Evolutionary conservation across 2,113 vertebrate genomes (phyloP).

Genomic region (Pachycephala philippinensis): DNA sequence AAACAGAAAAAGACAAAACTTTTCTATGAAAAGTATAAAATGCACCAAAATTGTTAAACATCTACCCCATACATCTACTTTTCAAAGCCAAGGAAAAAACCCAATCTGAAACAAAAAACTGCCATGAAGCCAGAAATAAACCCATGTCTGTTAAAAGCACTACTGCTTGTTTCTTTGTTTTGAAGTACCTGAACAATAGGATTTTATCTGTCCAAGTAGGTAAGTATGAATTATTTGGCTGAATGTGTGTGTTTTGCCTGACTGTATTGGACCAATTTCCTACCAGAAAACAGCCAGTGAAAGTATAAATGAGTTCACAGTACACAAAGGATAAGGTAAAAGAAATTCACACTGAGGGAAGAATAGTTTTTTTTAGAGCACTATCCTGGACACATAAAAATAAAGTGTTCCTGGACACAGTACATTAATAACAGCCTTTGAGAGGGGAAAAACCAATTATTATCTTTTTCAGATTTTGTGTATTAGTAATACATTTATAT

Average conservation of each 20-base stretch:
- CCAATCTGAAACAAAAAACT: neutral
- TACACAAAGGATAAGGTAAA: neutral
- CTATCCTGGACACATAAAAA: neutral
- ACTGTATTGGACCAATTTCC: neutral
- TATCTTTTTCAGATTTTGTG: neutral
- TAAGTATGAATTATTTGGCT: neutral
- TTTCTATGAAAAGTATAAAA: neutral
- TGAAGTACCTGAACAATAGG: neutral
- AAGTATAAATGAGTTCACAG: neutral
- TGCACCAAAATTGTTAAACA: neutral
- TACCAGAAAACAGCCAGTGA: neutral
- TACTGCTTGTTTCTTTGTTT: neutral
- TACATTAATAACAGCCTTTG: neutral
- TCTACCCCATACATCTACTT: neutral
- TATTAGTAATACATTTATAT: neutral
- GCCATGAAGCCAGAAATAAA: neutral
- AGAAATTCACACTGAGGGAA: neutral
- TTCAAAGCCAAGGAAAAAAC: neutral
- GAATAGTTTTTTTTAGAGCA: neutral
- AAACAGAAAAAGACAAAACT: neutral
- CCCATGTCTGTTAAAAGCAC: neutral
- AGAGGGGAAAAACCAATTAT: neutral
- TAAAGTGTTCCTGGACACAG: neutral
- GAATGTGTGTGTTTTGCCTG: neutral
- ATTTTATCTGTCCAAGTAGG: neutral